Percentiles rank a stretch among this genome's conserved stretches.
Conservation (phyloP, 2,113 vertebrate species). For the Scalopus aquaticus region DNA sequence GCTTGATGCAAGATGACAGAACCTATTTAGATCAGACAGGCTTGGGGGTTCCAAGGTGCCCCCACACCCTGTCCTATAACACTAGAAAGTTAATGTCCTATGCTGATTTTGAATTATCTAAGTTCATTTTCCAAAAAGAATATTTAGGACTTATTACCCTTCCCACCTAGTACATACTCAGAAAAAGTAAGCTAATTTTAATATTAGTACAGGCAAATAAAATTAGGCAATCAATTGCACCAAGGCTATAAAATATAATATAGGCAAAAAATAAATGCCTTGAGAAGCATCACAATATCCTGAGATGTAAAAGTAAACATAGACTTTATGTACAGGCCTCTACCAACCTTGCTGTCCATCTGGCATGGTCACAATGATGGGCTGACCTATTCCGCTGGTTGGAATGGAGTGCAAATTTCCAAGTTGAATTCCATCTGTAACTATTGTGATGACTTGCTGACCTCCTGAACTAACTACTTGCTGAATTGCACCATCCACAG, state of each 20-base stretch:
- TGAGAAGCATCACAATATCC: not conserved
- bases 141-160: not conserved
- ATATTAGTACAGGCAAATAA: conserved; percentile 41
- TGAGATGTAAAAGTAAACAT: not conserved
- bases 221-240: not conserved
- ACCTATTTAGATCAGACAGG: no score
- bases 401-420: conserved; percentile 91
- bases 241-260: conserved; percentile 29
- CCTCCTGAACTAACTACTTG: conserved; percentile 93
- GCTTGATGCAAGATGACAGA: no score
- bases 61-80: no score
- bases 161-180: not conserved
- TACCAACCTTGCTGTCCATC: conserved; percentile 93
- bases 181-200: conserved; percentile 38
- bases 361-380: conserved; percentile 94
- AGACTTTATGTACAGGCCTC: conserved; percentile 14
- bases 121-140: conserved; percentile 11
- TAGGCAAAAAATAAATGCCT: conserved; percentile 14
- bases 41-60: no score
- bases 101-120: conserved; percentile 4
- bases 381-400: conserved; percentile 90
- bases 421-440: conserved; percentile 93
- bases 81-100: not conserved
- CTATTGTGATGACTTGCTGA: conserved; percentile 94
- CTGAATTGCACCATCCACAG: conserved; percentile 93